Conservation (phyloP, 2,888 invertebrate genomes). For the Ptilodon capucinus region DNA sequence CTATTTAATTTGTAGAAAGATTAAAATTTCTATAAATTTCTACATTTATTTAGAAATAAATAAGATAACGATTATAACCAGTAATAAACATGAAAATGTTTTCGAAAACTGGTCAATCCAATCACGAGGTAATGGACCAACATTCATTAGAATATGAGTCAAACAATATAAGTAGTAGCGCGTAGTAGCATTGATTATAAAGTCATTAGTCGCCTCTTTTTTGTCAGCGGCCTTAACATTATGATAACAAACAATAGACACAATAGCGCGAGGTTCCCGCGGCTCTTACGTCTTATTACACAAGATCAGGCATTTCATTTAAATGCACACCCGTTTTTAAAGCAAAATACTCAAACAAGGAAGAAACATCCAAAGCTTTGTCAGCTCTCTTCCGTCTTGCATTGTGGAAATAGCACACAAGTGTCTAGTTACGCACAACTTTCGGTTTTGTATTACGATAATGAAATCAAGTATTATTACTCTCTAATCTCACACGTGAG, state of each 20-base stretch:
- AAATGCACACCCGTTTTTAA: slow-evolving; percentile 43
- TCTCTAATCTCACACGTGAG: slow-evolving; percentile 16
- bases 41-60: no score
- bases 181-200: slow-evolving; percentile 31
- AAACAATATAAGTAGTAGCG: no score
- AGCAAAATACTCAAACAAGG: slow-evolving; percentile 47
- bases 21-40: no score
- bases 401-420: slow-evolving; percentile 42
- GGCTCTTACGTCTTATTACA: slow-evolving; percentile 74
- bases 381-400: slow-evolving; percentile 45
- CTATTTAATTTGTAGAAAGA: no score
- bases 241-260: slow-evolving; percentile 73
- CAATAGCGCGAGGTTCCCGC: slow-evolving; percentile 70
- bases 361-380: slow-evolving; percentile 55
- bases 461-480: slow-evolving; percentile 24
- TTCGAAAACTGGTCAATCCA: no score
- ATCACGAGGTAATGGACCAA: no score
- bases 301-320: slow-evolving; percentile 63
- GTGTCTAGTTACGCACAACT: slow-evolving; percentile 44
- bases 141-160: no score
- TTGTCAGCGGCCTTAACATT: slow-evolving; percentile 73
- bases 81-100: no score
- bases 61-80: no score
- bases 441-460: slow-evolving; percentile 44
- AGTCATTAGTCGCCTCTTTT: slow-evolving; percentile 44